Evolutionary conservation across 2,113 vertebrate species (phyloP).

Genomic region (Parus major): DNA sequence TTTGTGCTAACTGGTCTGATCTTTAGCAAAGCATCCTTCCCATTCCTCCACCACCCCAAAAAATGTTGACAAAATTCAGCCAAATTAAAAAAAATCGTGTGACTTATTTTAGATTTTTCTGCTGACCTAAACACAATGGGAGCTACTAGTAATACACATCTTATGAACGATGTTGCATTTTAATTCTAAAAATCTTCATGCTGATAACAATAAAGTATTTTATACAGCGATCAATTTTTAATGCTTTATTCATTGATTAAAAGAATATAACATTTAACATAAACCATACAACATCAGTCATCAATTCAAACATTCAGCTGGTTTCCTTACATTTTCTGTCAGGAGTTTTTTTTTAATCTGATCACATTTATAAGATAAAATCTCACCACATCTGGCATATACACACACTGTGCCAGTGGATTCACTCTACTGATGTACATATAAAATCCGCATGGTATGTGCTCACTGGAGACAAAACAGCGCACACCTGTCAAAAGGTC

Average conservation of each 20-base stretch:
- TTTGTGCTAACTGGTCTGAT: conserved; percentile 33
- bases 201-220: conserved; percentile 76
- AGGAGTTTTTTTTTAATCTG: conserved; percentile 77
- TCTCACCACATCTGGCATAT: conserved; percentile 87
- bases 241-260: conserved; percentile 99
- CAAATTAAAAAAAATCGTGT: neutral
- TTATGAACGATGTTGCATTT: conserved; percentile 36
- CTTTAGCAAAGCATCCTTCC: conserved; percentile 18
- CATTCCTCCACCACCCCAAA: neutral
- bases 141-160: conserved; percentile 60
- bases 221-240: conserved; percentile 79
- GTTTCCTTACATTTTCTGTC: conserved; percentile 90
- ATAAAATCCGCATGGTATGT: conserved; percentile 93
- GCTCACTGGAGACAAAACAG: conserved; percentile 93
- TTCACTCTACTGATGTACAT: conserved; percentile 90
- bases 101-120: conserved; percentile 36
- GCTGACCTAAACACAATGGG: conserved; percentile 45
- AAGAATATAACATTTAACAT: conserved; percentile 98
- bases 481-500: conserved; percentile 92
- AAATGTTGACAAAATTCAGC: conserved; percentile 35
- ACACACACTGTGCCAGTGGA: conserved; percentile 86
- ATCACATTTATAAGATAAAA: conserved; percentile 90
- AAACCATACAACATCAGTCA: conserved; percentile 95
- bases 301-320: conserved; percentile 91
- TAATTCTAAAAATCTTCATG: conserved; percentile 61